Evolutionary conservation across 1,140 invertebrate genomes (phyloP), one percentile per base, ranked within the genome.

Genomic region (Aphaenogaster ashmeadi): DNA sequence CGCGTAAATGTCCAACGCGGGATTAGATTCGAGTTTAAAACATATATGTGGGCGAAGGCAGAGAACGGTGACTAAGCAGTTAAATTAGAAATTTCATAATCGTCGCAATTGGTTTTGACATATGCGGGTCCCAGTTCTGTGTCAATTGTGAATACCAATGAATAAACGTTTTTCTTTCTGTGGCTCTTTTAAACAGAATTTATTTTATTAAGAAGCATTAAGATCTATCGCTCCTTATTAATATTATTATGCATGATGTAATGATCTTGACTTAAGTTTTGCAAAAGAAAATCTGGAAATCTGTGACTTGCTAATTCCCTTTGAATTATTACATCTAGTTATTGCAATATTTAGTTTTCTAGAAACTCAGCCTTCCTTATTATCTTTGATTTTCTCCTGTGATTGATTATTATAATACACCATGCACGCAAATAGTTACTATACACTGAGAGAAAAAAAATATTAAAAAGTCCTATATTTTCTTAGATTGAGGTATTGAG

Each of bases 51-150:
- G 41, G 38, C 8, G 5, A n/a, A 38, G 50, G 80, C 13, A 56
- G 4, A 33, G 44, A 33, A 21, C 47, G 33, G 1, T 69, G 38
- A 33, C 36, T 54, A 56, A 36, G 1, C n/a, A 58, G 27, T n/a
- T 79, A 18, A 50, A 81, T 71, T 44, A 13, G 5, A 54, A 81
- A 56, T 81, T 38, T 81, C 21, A 6, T 71, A 47, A 81, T 21
- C 2, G 11, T 36, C 5, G 18, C 3, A 38, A 54, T 64, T 27
- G n/a, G 21, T 69, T 80, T 56, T 33, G 13, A 71, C n/a, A 54
- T 27, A 18, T 41, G 6, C 21, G 44, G 18, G 36, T 44, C 5
- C n/a, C 11, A 33, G 6, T 54, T 4, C 15, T 44, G 27, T 27
- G 27, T 27, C 27, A 58, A 64, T 38, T 66, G 50, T 33, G 18